These are phyloP conservation scores for Urosaurus nigricauda DNA, from an alignment of 2,797 vertebrate species.

Conservation along the genomic window DNA sequence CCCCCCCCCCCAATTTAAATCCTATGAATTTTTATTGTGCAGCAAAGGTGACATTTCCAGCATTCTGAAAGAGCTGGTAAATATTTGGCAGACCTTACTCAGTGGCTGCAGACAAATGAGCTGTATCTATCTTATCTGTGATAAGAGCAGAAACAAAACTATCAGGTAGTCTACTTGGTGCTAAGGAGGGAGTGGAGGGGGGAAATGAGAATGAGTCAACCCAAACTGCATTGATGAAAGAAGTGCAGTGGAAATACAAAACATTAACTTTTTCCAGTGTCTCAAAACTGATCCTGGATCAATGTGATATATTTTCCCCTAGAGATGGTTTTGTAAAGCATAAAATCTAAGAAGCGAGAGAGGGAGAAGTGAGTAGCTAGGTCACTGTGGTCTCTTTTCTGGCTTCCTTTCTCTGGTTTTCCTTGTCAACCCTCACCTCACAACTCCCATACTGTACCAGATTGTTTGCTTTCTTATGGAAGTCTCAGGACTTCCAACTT, in stretches of 20 bases:
- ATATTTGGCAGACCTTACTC: conserved; percentile 75
- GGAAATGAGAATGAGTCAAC: conserved; percentile 35
- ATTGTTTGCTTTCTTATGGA: not conserved
- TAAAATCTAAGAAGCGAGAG: not conserved
- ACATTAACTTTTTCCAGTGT: not conserved
- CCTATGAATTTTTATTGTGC: conserved; percentile 62
- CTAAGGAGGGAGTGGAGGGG: conserved; percentile 43
- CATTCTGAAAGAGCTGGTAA: conserved; percentile 71
- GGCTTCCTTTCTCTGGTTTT: not conserved
- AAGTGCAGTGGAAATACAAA: not conserved
- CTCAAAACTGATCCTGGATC: not conserved
- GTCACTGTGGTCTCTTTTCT: not conserved
- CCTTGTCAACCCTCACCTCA: not conserved
- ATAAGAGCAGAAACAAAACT: conserved; percentile 71
- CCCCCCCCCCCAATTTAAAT: conserved; percentile 35
- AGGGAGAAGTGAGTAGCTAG: too few species aligned
- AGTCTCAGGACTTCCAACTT: not conserved
- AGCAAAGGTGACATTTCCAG: conserved; percentile 60
- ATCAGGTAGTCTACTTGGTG: conserved; percentile 47
- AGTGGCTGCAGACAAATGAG: conserved; percentile 47
- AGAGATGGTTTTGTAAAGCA: not conserved
- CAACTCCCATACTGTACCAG: not conserved
- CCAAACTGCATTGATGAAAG: not conserved
- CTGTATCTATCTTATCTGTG: conserved; percentile 58
- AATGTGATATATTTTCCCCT: conserved; percentile 46